phyloP scores from a whole-genome alignment of 1,140 invertebrate species.

The Drosophila nigrodunni region DNA sequence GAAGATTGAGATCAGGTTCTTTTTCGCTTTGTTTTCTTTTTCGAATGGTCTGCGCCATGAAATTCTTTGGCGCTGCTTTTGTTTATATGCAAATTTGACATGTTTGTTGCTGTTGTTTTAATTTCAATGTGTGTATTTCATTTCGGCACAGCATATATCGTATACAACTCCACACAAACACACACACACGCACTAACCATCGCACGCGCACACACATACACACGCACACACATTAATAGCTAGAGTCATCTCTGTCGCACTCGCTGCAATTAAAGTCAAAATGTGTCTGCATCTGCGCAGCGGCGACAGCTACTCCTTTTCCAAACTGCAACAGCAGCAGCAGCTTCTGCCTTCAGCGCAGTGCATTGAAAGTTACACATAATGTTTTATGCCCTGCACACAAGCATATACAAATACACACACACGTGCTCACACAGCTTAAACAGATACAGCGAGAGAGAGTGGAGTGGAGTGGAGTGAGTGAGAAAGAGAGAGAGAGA shows the following conservation, averaged over 20 bases:
- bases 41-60: slow-evolving; percentile 22
- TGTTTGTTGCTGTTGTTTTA: slow-evolving; percentile 56
- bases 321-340: slow-evolving; percentile 58
- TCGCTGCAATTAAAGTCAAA: slow-evolving; percentile 68
- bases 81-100: slow-evolving; percentile 80
- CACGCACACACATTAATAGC: slow-evolving; percentile 22
- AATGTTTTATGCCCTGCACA: slow-evolving; percentile 50
- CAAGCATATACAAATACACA: slow-evolving; percentile 30
- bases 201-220: slow-evolving; percentile 15
- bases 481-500: slow-evolving; percentile 2
- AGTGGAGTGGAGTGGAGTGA: slow-evolving; percentile 6
- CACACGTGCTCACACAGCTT: slow-evolving; percentile 34
- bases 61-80: slow-evolving; percentile 60
- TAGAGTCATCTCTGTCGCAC: slow-evolving; percentile 75
- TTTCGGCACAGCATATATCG: slow-evolving; percentile 58
- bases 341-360: slow-evolving; percentile 75
- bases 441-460: slow-evolving; percentile 22
- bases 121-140: slow-evolving; percentile 60
- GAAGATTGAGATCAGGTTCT: slow-evolving; percentile 53
- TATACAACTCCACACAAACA: slow-evolving; percentile 43
- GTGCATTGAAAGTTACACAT: slow-evolving; percentile 68
- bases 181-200: not conserved
- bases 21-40: slow-evolving; percentile 47
- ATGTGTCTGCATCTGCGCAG: slow-evolving; percentile 75
- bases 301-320: slow-evolving; percentile 76